Evolutionary conservation across 2,888 invertebrate genomes (phyloP).

Genomic region (Busseola fusca): DNA sequence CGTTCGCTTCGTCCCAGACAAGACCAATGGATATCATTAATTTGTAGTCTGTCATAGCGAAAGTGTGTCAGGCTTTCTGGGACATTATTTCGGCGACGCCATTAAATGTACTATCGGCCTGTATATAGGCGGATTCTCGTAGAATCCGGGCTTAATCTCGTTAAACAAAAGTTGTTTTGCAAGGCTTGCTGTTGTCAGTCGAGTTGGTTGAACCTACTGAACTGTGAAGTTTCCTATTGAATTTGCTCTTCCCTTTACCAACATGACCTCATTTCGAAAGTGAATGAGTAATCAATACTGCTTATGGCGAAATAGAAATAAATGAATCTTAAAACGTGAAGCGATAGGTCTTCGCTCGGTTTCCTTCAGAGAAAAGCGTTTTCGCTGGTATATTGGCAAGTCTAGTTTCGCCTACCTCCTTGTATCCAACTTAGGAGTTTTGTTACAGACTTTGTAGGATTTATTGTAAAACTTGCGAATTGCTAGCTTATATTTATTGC

Average conservation of each 20-base stretch:
- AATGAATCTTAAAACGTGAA: slow-evolving; percentile 16
- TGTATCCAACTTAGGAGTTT: slow-evolving; percentile 9
- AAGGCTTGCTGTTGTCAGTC: slow-evolving; percentile 1
- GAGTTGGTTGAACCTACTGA: slow-evolving; percentile 19
- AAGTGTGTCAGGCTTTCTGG: slow-evolving; percentile 28
- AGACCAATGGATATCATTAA: slow-evolving; percentile 33
- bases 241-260: slow-evolving; percentile 2
- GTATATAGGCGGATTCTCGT: neutral
- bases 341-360: neutral
- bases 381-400: neutral
- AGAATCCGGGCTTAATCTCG: slow-evolving; percentile 21
- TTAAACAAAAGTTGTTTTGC: slow-evolving; percentile 25
- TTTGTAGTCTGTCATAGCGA: slow-evolving; percentile 21
- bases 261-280: slow-evolving; percentile 18
- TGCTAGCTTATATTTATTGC: slow-evolving; percentile 11
- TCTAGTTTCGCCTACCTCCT: neutral
- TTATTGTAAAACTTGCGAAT: slow-evolving; percentile 5
- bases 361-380: slow-evolving; percentile 10
- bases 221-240: slow-evolving; percentile 24
- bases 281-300: slow-evolving; percentile 24
- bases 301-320: slow-evolving; percentile 18
- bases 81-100: slow-evolving; percentile 23
- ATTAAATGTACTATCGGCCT: slow-evolving; percentile 18
- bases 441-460: slow-evolving; percentile 7
- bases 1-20: neutral